Percentiles rank a stretch among this genome's conserved stretches.
Conservation (phyloP, 2,888 invertebrate genomes). For the Ormyrus pomaceus region DNA sequence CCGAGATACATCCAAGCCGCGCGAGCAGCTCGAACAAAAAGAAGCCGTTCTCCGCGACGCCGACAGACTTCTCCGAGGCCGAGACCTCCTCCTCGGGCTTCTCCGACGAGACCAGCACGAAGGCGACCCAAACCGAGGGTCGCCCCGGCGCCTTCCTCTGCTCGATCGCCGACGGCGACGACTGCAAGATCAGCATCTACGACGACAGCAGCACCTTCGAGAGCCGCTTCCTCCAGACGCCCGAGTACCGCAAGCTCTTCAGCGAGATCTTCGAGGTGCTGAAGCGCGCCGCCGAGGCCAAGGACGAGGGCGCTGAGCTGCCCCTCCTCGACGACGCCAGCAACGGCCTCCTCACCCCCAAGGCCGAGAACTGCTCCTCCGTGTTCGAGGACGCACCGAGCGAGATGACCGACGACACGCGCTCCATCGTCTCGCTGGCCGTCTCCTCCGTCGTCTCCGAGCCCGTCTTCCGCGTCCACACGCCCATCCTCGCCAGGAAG, state of each 20-base stretch:
- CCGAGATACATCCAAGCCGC: constrained; percentile 35
- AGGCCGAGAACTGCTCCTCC: constrained; percentile 2
- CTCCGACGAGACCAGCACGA: constrained; percentile 88
- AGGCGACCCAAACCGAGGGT: constrained; percentile 88
- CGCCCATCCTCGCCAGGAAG: constrained; percentile 55
- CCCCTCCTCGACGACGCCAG: constrained; percentile 81
- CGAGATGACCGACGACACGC: constrained; percentile 84
- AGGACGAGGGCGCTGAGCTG: constrained; percentile 86
- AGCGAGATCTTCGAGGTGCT: constrained; percentile 90
- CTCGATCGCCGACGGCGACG: constrained; percentile 90
- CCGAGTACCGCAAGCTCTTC: constrained; percentile 88
- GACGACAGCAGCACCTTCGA: constrained; percentile 87
- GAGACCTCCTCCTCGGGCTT: constrained; percentile 91
- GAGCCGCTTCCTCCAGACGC: constrained; percentile 88
- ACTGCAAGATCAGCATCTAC: constrained; percentile 91
- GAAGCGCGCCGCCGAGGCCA: constrained; percentile 89
- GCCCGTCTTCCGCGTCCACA: constrained; percentile 67
- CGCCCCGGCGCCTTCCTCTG: constrained; percentile 89
- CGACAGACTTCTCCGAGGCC: constrained; percentile 89
- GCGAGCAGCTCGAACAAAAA: neutral
- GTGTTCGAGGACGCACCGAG: constrained; percentile 79
- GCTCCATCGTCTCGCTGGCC: constrained; percentile 86
- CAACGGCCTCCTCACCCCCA: neutral
- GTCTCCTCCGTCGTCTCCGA: constrained; percentile 78
- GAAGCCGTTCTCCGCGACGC: constrained; percentile 80